Evolutionary conservation across 2,797 vertebrate genomes (phyloP).

Genomic region (Takifugu ocellatus): DNA sequence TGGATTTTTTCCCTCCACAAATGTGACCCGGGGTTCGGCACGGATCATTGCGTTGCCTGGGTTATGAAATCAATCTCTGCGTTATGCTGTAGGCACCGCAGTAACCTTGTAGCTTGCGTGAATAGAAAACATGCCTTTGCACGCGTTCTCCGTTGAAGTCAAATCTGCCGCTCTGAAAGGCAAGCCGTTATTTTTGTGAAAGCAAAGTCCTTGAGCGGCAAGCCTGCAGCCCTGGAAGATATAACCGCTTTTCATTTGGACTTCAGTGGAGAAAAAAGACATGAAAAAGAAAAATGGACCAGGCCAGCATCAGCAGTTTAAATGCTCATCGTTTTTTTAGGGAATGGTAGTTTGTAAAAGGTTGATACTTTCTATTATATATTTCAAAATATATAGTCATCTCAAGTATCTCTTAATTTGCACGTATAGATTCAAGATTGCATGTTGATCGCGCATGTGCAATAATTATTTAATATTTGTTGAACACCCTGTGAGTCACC

Average conservation of each 20-base stretch:
- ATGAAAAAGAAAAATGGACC: slow-evolving; percentile 9
- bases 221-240: slow-evolving; percentile 45
- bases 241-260: slow-evolving; percentile 44
- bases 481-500: slow-evolving; percentile 7
- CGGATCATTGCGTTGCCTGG: slow-evolving; percentile 22
- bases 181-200: slow-evolving; percentile 27
- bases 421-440: no score
- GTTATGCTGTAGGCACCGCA: slow-evolving; percentile 20
- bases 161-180: slow-evolving; percentile 35
- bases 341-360: no score
- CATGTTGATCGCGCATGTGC: no score
- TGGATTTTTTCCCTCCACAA: neutral
- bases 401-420: neutral
- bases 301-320: neutral
- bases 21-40: slow-evolving; percentile 19
- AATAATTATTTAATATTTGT: neutral
- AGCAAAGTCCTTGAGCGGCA: slow-evolving; percentile 53
- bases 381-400: neutral
- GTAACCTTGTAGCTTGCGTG: slow-evolving; percentile 42
- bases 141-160: slow-evolving; percentile 43
- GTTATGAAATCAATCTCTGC: slow-evolving; percentile 32
- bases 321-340: no score
- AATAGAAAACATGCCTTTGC: slow-evolving; percentile 41
- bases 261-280: slow-evolving; percentile 6
- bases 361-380: neutral